Percentiles rank a stretch among this genome's conserved stretches.
Conservation (phyloP, 2,113 vertebrate species). For the Choloepus hoffmanni region DNA sequence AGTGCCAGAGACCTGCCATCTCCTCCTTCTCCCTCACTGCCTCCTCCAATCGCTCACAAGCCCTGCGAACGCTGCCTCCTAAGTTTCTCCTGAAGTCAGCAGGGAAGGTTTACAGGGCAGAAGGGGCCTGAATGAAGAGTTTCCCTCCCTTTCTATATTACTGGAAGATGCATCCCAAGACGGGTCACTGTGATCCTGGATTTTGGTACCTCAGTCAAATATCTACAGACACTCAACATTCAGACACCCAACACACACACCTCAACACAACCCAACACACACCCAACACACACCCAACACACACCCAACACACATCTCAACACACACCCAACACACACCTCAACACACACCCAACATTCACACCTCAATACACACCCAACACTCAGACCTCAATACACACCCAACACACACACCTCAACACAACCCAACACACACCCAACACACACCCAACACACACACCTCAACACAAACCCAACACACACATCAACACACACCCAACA, state of each 20-base stretch:
- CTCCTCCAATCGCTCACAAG: background rate
- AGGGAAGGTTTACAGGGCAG: background rate
- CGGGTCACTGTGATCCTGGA: background rate
- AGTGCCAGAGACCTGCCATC: background rate
- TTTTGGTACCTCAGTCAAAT: background rate
- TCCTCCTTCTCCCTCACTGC: background rate
- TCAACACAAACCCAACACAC: background rate
- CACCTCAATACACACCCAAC: background rate
- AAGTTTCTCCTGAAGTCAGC: background rate
- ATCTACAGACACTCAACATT: background rate
- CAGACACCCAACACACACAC: no score
- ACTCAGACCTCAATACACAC: background rate
- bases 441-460: background rate
- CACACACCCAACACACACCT: no score
- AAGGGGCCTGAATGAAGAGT: background rate
- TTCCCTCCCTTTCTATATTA: background rate
- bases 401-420: no score
- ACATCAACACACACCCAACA: background rate
- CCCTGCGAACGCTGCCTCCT: background rate
- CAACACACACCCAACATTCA: no score
- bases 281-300: background rate
- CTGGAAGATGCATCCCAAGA: background rate
- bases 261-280: background rate
- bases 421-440: background rate
- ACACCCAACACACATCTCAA: background rate